phyloP scores from a whole-genome alignment of 2,113 vertebrate genomes.

The Leptosomus discolor region DNA sequence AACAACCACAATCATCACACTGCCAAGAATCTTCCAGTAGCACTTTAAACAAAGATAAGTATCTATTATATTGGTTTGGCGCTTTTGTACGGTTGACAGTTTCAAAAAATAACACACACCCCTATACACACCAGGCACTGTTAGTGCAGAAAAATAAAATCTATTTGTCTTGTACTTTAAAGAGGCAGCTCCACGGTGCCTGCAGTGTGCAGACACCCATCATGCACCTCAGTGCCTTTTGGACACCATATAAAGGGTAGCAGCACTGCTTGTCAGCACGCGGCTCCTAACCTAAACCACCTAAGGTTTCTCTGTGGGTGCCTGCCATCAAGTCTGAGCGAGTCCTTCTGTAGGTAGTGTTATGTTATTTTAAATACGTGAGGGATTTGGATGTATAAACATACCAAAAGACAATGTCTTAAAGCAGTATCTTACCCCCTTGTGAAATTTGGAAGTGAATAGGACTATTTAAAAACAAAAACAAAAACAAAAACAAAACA shows the following conservation, averaged over 20 bases:
- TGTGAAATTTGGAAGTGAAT: neutral
- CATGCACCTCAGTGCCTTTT: neutral
- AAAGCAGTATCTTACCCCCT: neutral
- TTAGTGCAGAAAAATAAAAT: neutral
- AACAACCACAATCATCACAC: too few relatives aligned
- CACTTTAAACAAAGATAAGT: neutral
- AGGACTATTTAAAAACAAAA: neutral
- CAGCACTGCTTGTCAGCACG: neutral
- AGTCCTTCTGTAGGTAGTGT: neutral
- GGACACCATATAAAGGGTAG: neutral
- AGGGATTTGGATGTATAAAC: neutral
- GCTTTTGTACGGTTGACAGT: too few relatives aligned
- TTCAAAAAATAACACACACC: neutral
- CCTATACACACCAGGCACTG: neutral
- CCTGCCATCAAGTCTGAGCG: neutral
- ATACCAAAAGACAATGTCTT: neutral
- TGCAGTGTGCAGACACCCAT: neutral
- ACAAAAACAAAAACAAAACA: neutral
- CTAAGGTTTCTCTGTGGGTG: neutral
- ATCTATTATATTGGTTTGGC: neutral
- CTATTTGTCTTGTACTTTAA: neutral
- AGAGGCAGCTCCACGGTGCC: neutral
- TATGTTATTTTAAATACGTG: neutral
- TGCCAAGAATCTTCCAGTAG: neutral
- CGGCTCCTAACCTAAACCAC: neutral